Conservation (phyloP, 2,113 vertebrate genomes). For the Melierax canorus region DNA sequence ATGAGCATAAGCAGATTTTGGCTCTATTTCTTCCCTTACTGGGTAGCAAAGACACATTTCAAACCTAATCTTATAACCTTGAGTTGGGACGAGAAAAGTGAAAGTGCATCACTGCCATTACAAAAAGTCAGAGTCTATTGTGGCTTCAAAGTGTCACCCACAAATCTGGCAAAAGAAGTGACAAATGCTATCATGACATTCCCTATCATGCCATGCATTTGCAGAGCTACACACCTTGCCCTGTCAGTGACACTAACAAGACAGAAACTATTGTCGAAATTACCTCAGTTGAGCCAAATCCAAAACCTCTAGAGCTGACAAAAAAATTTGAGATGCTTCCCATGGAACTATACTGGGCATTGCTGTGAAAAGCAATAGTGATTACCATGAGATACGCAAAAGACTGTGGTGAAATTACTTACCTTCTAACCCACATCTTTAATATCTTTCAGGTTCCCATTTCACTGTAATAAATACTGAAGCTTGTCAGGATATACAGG, state of each 20-base stretch:
- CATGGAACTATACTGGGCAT: background rate
- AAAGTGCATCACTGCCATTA: too few species aligned
- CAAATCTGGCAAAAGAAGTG: background rate
- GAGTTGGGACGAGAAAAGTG: background rate
- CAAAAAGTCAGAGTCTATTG: background rate
- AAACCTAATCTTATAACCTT: background rate
- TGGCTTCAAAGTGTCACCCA: background rate
- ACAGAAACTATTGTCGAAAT: background rate
- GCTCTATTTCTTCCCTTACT: background rate
- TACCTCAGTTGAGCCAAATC: background rate
- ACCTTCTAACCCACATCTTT: background rate
- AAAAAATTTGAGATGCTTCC: background rate
- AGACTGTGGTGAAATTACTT: background rate
- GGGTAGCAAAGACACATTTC: background rate
- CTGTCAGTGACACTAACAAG: background rate
- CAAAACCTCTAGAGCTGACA: background rate
- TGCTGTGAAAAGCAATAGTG: background rate
- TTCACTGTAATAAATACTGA: background rate
- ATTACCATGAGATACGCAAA: background rate
- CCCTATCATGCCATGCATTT: background rate
- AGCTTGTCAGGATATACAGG: background rate
- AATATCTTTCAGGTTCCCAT: background rate
- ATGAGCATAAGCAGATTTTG: background rate
- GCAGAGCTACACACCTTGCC: background rate
- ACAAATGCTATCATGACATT: accelerated